phyloP scores from a whole-genome alignment of 2,113 vertebrate species.

The Felis catus region DNA sequence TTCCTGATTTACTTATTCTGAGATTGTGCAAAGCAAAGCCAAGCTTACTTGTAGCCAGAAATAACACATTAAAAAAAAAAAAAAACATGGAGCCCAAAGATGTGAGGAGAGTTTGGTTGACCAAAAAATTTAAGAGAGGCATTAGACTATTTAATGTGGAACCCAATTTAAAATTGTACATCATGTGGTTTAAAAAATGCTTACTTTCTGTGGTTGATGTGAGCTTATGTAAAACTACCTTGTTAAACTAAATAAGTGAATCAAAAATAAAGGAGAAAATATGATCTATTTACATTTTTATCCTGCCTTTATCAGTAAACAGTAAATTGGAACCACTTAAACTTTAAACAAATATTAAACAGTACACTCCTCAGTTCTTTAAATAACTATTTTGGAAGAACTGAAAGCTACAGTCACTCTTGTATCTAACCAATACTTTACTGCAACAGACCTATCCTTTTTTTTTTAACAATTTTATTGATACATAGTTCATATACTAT shows the following conservation, averaged over 20 bases:
- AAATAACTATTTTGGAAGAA: background rate
- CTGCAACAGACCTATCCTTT: background rate
- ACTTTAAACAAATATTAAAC: background rate
- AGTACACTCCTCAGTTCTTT: background rate
- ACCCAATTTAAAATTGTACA: background rate
- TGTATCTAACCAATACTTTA: background rate
- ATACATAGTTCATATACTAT: background rate
- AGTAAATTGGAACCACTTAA: background rate
- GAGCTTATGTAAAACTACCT: background rate
- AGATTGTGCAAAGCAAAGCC: background rate
- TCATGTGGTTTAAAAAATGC: background rate
- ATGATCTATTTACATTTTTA: background rate
- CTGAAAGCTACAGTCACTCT: background rate
- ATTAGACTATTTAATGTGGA: background rate
- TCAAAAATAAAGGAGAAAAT: background rate
- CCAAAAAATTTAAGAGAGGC: background rate
- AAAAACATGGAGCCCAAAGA: background rate
- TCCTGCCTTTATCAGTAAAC: background rate
- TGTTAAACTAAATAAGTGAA: background rate
- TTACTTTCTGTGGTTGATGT: background rate
- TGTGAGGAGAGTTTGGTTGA: background rate
- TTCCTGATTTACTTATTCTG: background rate
- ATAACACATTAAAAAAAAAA: background rate
- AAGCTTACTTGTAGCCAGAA: background rate
- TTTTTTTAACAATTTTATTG: background rate